Evolutionary conservation across 92 coral and sea anemone species (phyloP).

Genomic region (Zoanthus sansibaricus): DNA sequence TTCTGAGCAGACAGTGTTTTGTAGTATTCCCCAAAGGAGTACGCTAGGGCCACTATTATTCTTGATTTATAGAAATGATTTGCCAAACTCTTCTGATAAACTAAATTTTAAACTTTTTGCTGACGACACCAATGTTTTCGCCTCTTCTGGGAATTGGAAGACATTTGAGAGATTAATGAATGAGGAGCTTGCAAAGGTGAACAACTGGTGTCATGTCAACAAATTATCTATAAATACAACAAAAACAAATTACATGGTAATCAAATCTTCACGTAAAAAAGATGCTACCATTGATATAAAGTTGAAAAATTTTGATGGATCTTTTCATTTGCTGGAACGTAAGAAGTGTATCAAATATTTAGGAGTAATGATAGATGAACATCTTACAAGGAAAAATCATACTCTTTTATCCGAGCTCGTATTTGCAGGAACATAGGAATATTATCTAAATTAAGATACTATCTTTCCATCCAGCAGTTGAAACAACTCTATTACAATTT

Average conservation of each 20-base stretch:
- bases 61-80: too few relatives aligned
- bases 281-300: slow-evolving; percentile 24
- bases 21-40: slow-evolving; percentile 21
- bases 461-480: too few relatives aligned
- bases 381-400: not conserved
- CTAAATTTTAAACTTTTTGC: too few relatives aligned
- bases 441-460: too few relatives aligned
- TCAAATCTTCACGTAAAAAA: slow-evolving; percentile 50
- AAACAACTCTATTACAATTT: too few relatives aligned
- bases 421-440: slow-evolving; percentile 28
- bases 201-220: slow-evolving; percentile 66
- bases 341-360: too few relatives aligned
- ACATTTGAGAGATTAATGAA: too few relatives aligned
- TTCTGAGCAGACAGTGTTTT: not conserved
- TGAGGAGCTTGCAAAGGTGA: slow-evolving; percentile 41
- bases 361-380: too few relatives aligned
- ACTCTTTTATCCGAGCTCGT: slow-evolving; percentile 48
- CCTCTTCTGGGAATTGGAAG: too few relatives aligned
- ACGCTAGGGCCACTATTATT: too few relatives aligned
- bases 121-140: too few relatives aligned
- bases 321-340: not conserved
- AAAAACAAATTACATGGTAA: slow-evolving; percentile 70
- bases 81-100: too few relatives aligned
- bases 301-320: not conserved
- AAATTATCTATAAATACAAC: slow-evolving; percentile 69